Percentiles rank a stretch among this genome's conserved stretches.
Conservation (phyloP, 2,113 vertebrate species). For the Gambusia affinis region DNA sequence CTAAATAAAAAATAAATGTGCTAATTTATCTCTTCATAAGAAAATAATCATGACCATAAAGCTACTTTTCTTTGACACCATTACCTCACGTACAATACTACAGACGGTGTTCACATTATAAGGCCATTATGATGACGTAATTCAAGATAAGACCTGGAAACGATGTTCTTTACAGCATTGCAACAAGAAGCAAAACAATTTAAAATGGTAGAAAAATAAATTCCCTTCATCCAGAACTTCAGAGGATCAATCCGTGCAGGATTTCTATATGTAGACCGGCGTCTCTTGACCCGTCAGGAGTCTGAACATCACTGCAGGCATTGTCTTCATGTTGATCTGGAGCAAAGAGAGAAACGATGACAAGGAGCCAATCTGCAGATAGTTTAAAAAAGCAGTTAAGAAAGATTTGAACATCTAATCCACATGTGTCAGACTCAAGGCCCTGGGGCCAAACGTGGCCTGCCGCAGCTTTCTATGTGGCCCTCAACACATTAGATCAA, state of each 20-base stretch:
- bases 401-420: too few relatives aligned
- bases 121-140: conserved; percentile 75
- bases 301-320: conserved; percentile 99
- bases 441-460: too few relatives aligned
- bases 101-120: conserved; percentile 72
- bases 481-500: too few relatives aligned
- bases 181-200: conserved; percentile 47
- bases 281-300: conserved; percentile 97
- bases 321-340: conserved; percentile 99
- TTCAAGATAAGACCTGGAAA: conserved; percentile 74
- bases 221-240: conserved; percentile 51
- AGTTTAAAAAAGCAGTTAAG: too few relatives aligned
- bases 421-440: too few relatives aligned
- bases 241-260: conserved; percentile 46
- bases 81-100: conserved; percentile 64
- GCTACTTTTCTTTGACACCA: conserved; percentile 70
- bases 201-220: conserved; percentile 76
- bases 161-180: conserved; percentile 69
- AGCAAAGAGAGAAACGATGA: conserved; percentile 21
- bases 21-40: conserved; percentile 78
- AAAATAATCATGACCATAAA: conserved; percentile 78
- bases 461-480: too few relatives aligned
- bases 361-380: not conserved
- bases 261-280: conserved; percentile 90
- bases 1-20: conserved; percentile 80